Percentiles rank a stretch among this genome's conserved stretches.
phyloP scores from a whole-genome alignment of 2,797 vertebrate genomes.

The Triplophysa bombifrons region DNA sequence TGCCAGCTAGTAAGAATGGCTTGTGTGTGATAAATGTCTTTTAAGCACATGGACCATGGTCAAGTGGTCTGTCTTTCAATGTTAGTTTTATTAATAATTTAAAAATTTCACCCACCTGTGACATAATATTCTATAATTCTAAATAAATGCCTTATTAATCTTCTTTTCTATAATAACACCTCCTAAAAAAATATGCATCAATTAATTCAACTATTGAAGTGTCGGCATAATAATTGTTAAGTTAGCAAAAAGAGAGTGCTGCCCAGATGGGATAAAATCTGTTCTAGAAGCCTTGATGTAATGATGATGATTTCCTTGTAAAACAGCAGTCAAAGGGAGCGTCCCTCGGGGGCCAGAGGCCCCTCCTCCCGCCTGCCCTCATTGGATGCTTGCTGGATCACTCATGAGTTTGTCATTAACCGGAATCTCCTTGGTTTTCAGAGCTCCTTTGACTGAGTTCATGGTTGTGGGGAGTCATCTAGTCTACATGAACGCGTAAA shows the following conservation, averaged over 20 bases:
- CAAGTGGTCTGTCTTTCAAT: no score
- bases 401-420: conserved; percentile 11
- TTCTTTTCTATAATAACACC: background rate
- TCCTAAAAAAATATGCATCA: no score
- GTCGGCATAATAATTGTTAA: background rate
- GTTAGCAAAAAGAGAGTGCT: background rate
- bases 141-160: no score
- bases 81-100: no score
- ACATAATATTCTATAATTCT: no score
- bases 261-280: background rate
- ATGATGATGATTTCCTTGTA: conserved; percentile 34
- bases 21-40: no score
- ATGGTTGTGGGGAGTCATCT: background rate
- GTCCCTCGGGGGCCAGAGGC: background rate
- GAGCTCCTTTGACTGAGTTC: background rate
- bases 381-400: conserved; percentile 15
- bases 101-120: no score
- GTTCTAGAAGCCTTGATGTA: conserved; percentile 18
- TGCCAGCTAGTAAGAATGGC: background rate
- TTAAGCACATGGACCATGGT: no score
- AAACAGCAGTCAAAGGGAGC: conserved; percentile 10
- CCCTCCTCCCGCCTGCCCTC: conserved; percentile 3
- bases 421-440: conserved; percentile 20
- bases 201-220: background rate
- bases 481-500: background rate